These are phyloP conservation scores for Agrotis ipsilon DNA, from an alignment of 2,888 invertebrate genomes.

Conservation along the genomic window DNA sequence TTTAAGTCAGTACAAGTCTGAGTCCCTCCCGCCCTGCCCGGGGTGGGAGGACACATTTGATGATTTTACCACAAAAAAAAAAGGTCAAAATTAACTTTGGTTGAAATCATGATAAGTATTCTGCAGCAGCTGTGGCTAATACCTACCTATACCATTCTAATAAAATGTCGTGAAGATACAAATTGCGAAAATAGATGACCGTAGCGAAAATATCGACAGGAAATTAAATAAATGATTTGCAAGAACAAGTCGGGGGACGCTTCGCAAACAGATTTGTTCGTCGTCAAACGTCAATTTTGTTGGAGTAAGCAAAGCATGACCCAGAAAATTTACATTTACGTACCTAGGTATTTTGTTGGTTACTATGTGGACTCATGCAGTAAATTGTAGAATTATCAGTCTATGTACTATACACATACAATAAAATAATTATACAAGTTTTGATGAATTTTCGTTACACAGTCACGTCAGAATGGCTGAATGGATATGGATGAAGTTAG, in stretches of 20 bases:
- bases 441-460: too few species aligned
- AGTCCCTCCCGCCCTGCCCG: too few species aligned
- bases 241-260: constrained; percentile 26
- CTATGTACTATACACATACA: too few species aligned
- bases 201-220: constrained; percentile 48
- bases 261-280: constrained; percentile 31
- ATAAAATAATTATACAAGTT: too few species aligned
- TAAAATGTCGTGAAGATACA: constrained; percentile 26
- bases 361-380: constrained; percentile 12
- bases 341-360: constrained; percentile 4
- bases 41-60: too few species aligned
- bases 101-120: too few species aligned
- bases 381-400: not conserved
- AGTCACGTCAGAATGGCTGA: too few species aligned
- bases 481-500: too few species aligned
- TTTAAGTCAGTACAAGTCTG: too few species aligned
- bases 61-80: too few species aligned
- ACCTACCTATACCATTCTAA: constrained; percentile 2
- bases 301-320: constrained; percentile 45
- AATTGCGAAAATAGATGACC: constrained; percentile 25
- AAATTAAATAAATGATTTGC: constrained; percentile 59
- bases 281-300: constrained; percentile 27
- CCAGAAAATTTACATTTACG: constrained; percentile 6
- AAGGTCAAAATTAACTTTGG: too few species aligned
- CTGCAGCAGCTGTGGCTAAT: not conserved